These are phyloP conservation scores for Chloroceryle aenea DNA, from an alignment of 2,113 vertebrate species.

Conservation along the genomic window DNA sequence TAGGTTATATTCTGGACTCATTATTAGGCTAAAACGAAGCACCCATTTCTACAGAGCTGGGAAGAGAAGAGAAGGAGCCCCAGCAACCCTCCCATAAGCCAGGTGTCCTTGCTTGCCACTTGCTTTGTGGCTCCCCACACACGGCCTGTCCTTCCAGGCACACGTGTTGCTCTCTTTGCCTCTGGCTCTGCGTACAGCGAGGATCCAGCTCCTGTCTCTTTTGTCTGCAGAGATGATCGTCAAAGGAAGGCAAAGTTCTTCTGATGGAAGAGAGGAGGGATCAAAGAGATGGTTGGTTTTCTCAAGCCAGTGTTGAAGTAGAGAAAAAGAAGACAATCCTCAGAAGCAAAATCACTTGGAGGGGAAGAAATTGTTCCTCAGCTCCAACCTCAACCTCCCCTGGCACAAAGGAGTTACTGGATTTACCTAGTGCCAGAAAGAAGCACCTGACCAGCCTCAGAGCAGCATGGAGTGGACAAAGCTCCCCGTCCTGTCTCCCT, in stretches of 20 bases:
- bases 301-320: not conserved
- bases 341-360: not conserved
- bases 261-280: not conserved
- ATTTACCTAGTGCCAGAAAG: not conserved
- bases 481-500: not conserved
- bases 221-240: not conserved
- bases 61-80: not conserved
- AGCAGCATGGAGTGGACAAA: not conserved
- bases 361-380: too few species aligned
- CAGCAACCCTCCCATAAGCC: not conserved
- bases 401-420: not conserved
- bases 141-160: accelerated
- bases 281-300: not conserved
- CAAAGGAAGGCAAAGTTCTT: not conserved
- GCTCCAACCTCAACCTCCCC: too few species aligned
- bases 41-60: not conserved
- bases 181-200: not conserved
- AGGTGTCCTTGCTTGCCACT: not conserved
- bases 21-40: not conserved
- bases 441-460: not conserved
- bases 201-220: not conserved
- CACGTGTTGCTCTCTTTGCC: not conserved
- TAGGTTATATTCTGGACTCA: not conserved
- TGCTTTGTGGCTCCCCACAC: not conserved
- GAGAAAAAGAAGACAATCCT: not conserved